Evolutionary conservation across 2,797 vertebrate species (phyloP), one percentile per base, ranked within the genome.

Genomic region (Poeciliopsis turneri): DNA sequence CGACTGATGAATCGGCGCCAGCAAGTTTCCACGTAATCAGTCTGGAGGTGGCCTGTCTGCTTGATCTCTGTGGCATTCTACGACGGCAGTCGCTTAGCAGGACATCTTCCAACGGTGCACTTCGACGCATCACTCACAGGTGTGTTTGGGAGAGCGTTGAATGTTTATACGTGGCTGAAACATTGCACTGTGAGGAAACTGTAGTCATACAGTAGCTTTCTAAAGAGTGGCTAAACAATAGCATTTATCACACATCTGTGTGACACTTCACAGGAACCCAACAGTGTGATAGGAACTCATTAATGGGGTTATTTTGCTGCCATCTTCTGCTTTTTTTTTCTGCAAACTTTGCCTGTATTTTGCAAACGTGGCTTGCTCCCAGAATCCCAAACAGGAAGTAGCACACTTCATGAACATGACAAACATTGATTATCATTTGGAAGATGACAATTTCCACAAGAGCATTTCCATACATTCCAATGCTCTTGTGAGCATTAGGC

Each of bases 131-230:
- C 64, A 13, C 30, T 39, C 64, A 39, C 18, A 66, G 33, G 33
- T 66, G 18, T 39, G 61, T 39, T 33, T 39, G 61, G 33, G 61
- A 39, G 18, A 68, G 33, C 36, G 11, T 25, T 68, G 16, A 11
- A 39, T 41, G 64, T 41, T 66, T 39, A 13, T 39, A 20, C 9
- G 1, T 68, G 36, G 20, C 64, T 41, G 25, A 18, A 25, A 25
- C 25, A 41, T 41, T 41, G 36, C 64, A 41, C 64, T 68, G 36
- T 68, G 64, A 68, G 64, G 64, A 41, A 68, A 68, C 64, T 68
- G 30, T 39, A 25, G 64, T 68, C 64, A 41, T 68, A 39, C 64
- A 68, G 36, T 39, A 41, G 64, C 64, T 41, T 25, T 68, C 9
- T 41, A 25, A 68, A 41, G 36, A 39, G 59, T 8, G 61, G 33